Base-by-base conservation (phyloP, 2,113 vertebrate genomes). In the Periophthalmodon schlosseri region DNA sequence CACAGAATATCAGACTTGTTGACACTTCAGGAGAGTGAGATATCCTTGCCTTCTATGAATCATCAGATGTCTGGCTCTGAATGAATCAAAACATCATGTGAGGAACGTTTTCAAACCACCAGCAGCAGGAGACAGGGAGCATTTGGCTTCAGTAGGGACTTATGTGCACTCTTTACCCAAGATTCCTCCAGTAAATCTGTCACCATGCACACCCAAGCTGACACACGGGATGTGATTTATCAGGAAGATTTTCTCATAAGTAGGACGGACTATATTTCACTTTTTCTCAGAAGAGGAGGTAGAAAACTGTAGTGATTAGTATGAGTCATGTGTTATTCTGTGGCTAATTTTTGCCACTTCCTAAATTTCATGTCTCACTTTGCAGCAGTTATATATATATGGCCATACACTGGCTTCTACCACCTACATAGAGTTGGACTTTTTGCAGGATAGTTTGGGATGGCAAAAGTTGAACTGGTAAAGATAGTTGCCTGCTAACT, bases 101-200 rank as follows among this genome's bases (percentile, higher is more conserved):
- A 39, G 20, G 18, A 34, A n/a, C 74, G 72, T 80, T 61, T 68
- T 69, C 78, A 78, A 82, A 86, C 79, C 81, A 83, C 11, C 44
- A 68, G 39, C 66, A 68, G 66, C 66, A 11, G 75, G 72, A 74
- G 79, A 82, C 69, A 33, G 70, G 68, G 69, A 71, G 68, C 68
- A 49, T 49, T 68, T 54, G 39, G 28, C 56, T 44, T 8, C 74
- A n/a, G 83, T 77, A 68, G 81, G 76, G 80, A 84, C 66, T 79
- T 44, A 24, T n/a, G 47, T 70, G 77, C 73, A 77, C 66, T 68
- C 44, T 79, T 66, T 68, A 24, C 63, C 52, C 46, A 72, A 61
- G 64, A 64, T 75, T 57, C 68, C 78, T 76, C 15, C 15, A 71
- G 54, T 36, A 67, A 46, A 46, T 49, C 60, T 49, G 20, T 79